Conservation (phyloP, 1,140 invertebrate genomes). For the Zaprionus inermis region DNA sequence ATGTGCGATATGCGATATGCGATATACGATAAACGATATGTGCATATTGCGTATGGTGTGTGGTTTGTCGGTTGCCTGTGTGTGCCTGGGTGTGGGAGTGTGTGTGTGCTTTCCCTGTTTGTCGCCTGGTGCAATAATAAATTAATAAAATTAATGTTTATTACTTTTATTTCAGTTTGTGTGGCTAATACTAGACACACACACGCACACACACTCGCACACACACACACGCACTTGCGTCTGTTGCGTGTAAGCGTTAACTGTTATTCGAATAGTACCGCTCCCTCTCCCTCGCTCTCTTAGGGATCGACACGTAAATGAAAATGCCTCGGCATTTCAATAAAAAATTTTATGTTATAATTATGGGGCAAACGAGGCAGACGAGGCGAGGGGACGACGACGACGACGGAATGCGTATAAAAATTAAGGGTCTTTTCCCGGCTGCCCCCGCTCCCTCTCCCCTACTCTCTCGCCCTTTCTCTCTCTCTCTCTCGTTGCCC, state of each 20-base stretch:
- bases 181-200: conserved; percentile 42
- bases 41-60: not conserved
- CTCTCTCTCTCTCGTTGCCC: not conserved
- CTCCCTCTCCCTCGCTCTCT: not conserved
- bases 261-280: conserved; percentile 30
- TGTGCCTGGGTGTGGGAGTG: conserved; percentile 16
- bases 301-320: conserved; percentile 41
- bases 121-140: conserved; percentile 50
- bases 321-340: conserved; percentile 68
- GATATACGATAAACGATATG: conserved; percentile 5
- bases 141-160: conserved; percentile 74
- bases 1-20: not conserved
- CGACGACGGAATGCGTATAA: conserved; percentile 43
- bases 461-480: no score
- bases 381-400: not conserved
- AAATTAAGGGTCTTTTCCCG: conserved; percentile 50
- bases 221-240: conserved; percentile 10
- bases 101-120: not conserved
- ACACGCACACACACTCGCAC: not conserved
- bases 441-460: not conserved
- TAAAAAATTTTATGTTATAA: conserved; percentile 76
- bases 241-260: conserved; percentile 39
- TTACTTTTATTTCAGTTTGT: conserved; percentile 62
- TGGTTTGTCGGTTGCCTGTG: not conserved
- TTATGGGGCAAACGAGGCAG: conserved; percentile 59